These are phyloP conservation scores for Brachionus rubens DNA, from an alignment of 1,140 invertebrate species.

Conservation along the genomic window DNA sequence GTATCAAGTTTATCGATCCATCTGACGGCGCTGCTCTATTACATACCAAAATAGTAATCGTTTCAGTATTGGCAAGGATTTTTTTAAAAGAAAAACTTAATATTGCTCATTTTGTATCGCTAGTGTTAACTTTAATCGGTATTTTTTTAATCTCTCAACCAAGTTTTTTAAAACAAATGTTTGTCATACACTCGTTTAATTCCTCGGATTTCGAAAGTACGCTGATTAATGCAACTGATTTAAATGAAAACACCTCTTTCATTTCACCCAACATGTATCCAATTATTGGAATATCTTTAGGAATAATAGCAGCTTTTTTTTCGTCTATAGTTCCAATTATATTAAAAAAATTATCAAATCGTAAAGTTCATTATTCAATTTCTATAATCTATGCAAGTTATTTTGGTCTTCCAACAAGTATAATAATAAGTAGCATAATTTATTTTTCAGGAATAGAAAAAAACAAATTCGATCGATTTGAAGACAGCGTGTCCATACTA, in stretches of 20 bases:
- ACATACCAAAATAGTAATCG: constrained; percentile 22
- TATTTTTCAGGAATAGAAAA: constrained; percentile 6
- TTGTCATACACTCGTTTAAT: neutral
- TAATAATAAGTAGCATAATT: neutral
- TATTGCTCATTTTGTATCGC: neutral
- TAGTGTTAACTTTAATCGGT: constrained; percentile 20
- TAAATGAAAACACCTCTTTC: no score
- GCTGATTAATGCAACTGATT: neutral
- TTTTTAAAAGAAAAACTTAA: constrained; percentile 40
- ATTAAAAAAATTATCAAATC: constrained; percentile 40
- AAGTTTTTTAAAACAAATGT: neutral
- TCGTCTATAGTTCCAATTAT: constrained; percentile 13
- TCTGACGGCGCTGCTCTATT: constrained; percentile 30
- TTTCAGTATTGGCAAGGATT: constrained; percentile 22
- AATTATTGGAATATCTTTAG: neutral
- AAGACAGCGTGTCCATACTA: neutral
- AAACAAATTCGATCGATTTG: neutral
- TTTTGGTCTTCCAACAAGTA: constrained; percentile 21
- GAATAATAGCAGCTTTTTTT: constrained; percentile 6
- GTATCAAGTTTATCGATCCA: constrained; percentile 34
- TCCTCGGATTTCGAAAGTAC: no score
- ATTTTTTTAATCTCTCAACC: constrained; percentile 32
- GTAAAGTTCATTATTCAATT: constrained; percentile 39
- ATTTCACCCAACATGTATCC: no score
- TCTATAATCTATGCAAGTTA: constrained; percentile 30